Evolutionary conservation across 2,888 invertebrate species (phyloP).

Genomic region (Listrodromus nycthemerus): DNA sequence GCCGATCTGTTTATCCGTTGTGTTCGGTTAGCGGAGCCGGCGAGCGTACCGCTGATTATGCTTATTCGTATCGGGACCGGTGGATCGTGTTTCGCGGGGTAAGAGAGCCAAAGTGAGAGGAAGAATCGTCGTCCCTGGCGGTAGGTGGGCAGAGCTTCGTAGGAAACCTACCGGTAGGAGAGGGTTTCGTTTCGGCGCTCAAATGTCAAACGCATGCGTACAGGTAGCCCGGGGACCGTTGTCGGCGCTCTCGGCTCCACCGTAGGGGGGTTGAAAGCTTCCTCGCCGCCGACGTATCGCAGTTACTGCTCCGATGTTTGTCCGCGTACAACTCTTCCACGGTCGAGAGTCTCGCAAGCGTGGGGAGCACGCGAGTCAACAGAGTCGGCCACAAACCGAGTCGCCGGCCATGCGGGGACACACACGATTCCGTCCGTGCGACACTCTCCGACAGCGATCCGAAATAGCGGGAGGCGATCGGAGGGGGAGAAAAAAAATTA

Average conservation of each 20-base stretch:
- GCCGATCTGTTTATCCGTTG: constrained; percentile 5
- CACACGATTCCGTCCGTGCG: background rate
- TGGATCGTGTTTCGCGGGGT: background rate
- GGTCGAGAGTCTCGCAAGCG: constrained; percentile 56
- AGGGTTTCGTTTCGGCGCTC: constrained; percentile 67
- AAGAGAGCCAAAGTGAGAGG: constrained; percentile 26
- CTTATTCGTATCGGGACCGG: background rate
- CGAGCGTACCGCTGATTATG: background rate
- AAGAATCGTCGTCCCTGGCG: constrained; percentile 14
- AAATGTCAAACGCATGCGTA: constrained; percentile 70
- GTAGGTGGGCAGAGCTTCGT: constrained; percentile 9
- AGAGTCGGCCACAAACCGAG: constrained; percentile 30
- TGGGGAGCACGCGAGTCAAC: constrained; percentile 62
- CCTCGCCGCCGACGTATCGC: constrained; percentile 78
- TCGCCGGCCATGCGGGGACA: constrained; percentile 1
- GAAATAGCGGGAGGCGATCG: background rate
- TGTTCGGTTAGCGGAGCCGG: background rate
- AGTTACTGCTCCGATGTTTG: constrained; percentile 84
- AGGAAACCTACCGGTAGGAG: constrained; percentile 2
- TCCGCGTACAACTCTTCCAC: constrained; percentile 77
- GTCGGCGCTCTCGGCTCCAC: constrained; percentile 53
- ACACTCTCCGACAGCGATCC: background rate
- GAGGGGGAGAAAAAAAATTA: background rate
- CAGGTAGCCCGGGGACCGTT: constrained; percentile 31
- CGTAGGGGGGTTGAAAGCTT: constrained; percentile 68